Percentiles rank a stretch among this genome's conserved stretches.
Evolutionary conservation across 2,113 vertebrate genomes (phyloP).

Genomic region (Onychostoma macrolepis): DNA sequence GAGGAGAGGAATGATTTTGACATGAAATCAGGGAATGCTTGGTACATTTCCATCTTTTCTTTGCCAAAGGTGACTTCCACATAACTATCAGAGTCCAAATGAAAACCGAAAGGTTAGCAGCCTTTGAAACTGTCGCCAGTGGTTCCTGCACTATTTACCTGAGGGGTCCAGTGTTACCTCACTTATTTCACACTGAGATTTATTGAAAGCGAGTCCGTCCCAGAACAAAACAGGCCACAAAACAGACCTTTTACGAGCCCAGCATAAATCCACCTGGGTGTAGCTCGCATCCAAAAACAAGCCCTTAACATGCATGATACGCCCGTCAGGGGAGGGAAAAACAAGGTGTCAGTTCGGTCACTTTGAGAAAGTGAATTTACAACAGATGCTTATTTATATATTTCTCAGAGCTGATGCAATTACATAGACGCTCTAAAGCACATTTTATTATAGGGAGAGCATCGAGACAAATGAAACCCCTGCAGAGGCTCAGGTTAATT

Average conservation of each 20-base stretch:
- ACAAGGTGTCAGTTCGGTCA: conserved; percentile 56
- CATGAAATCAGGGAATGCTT: not conserved
- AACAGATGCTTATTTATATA: conserved; percentile 66
- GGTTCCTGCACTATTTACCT: conserved; percentile 28
- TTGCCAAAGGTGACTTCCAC: conserved; percentile 28
- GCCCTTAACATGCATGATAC: conserved; percentile 25
- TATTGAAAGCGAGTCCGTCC: conserved; percentile 56
- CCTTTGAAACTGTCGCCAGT: conserved; percentile 4
- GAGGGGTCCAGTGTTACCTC: conserved; percentile 34
- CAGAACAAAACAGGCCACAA: conserved; percentile 53
- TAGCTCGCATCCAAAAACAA: conserved; percentile 52
- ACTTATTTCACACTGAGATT: conserved; percentile 64
- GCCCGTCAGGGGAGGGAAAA: not conserved
- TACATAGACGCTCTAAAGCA: conserved; percentile 58
- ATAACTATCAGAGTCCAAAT: conserved; percentile 1
- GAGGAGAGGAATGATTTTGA: not conserved
- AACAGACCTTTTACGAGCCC: conserved; percentile 61
- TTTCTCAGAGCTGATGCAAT: conserved; percentile 62
- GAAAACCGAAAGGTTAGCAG: conserved; percentile 7
- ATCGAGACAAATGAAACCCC: conserved; percentile 67
- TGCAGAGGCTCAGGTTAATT: conserved; percentile 64
- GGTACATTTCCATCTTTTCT: conserved; percentile 3
- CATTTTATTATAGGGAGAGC: conserved; percentile 58
- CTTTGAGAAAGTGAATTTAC: conserved; percentile 61
- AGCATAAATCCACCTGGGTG: conserved; percentile 66